phyloP scores from a whole-genome alignment of 2,888 invertebrate species.

The Hybos culiciformis region DNA sequence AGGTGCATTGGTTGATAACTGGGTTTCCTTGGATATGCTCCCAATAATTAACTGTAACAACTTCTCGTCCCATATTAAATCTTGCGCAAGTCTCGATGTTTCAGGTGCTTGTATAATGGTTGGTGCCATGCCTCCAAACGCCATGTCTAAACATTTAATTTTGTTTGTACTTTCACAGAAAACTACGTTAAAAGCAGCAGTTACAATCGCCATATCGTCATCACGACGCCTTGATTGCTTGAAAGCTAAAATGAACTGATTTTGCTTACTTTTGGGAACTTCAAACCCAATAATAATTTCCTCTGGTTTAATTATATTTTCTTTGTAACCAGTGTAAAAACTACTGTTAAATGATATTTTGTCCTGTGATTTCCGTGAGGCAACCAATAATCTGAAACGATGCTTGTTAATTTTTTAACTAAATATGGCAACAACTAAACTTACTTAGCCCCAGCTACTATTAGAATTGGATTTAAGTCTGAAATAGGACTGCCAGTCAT shows the following conservation, averaged over 20 bases:
- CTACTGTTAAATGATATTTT: too few species aligned
- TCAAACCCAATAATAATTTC: constrained; percentile 71
- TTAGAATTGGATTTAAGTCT: constrained; percentile 83
- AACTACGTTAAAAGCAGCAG: constrained; percentile 61
- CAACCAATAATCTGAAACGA: too few species aligned
- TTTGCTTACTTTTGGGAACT: constrained; percentile 55
- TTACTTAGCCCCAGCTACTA: constrained; percentile 53
- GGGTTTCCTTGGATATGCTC: constrained; percentile 57
- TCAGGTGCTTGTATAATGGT: constrained; percentile 60
- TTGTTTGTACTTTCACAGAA: constrained; percentile 42
- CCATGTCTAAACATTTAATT: constrained; percentile 51
- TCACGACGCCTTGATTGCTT: constrained; percentile 87
- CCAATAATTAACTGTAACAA: constrained; percentile 47
- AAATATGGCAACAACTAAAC: too few species aligned
- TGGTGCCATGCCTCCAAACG: constrained; percentile 91
- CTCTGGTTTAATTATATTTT: constrained; percentile 53
- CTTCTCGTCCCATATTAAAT: constrained; percentile 48
- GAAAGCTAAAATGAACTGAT: constrained; percentile 68
- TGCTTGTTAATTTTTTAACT: too few species aligned
- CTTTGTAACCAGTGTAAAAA: constrained; percentile 81
- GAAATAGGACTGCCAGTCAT: constrained; percentile 96
- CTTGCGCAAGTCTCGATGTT: constrained; percentile 45
- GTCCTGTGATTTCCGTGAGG: too few species aligned
- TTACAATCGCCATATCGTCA: constrained; percentile 94
- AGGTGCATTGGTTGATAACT: constrained; percentile 61